Conservation (phyloP, 2,888 invertebrate genomes). For the Phyllotreta cruciferae region DNA sequence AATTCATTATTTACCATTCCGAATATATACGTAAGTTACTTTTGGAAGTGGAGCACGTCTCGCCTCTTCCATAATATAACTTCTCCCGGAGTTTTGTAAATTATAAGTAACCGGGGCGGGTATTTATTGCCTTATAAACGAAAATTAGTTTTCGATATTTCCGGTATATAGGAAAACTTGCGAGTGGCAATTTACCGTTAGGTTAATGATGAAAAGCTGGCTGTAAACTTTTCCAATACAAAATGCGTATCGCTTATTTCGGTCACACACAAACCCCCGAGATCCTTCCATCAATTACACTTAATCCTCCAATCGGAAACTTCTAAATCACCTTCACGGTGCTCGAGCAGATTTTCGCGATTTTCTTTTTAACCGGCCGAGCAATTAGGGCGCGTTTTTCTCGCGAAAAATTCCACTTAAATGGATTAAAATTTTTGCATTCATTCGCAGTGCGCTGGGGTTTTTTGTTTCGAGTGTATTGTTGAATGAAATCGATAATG, state of each 20-base stretch:
- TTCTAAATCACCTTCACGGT: slow-evolving; percentile 32
- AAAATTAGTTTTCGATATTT: slow-evolving; percentile 15
- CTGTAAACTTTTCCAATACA: slow-evolving; percentile 30
- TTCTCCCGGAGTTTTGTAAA: slow-evolving; percentile 10
- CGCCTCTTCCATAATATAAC: slow-evolving; percentile 4
- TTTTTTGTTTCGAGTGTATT: no score
- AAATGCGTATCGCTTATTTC: slow-evolving; percentile 37
- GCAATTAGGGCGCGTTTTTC: no score
- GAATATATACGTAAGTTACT: slow-evolving; percentile 1
- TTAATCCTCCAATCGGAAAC: slow-evolving; percentile 36
- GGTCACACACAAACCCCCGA: slow-evolving; percentile 33
- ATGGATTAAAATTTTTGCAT: no score
- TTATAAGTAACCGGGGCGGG: slow-evolving; percentile 9
- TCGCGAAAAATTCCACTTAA: no score
- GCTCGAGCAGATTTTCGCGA: slow-evolving; percentile 15
- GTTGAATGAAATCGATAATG: no score
- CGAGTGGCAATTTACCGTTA: neutral
- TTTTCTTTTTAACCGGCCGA: no score
- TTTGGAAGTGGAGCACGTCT: neutral
- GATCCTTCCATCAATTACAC: slow-evolving; percentile 36
- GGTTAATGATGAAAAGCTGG: neutral
- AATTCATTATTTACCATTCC: neutral
- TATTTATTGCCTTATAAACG: slow-evolving; percentile 18
- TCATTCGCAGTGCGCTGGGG: no score
- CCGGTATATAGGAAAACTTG: slow-evolving; percentile 8